Percentiles rank a stretch among this genome's conserved stretches.
Evolutionary conservation across 2,888 invertebrate genomes (phyloP).

Genomic region (Heliconius ismenius): DNA sequence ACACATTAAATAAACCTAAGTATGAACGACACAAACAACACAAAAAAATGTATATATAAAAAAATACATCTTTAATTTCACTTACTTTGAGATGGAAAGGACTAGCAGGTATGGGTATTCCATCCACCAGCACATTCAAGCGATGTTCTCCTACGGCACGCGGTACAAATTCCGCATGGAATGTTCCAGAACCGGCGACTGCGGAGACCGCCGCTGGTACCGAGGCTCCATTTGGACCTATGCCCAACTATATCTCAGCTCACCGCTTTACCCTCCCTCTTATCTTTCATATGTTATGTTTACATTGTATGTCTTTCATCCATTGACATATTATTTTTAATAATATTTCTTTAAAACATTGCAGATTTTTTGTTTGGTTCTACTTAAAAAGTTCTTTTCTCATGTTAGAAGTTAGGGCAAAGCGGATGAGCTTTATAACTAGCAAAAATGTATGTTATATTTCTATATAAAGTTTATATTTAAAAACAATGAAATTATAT

Average conservation of each 20-base stretch:
- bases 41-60: not conserved
- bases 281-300: not conserved
- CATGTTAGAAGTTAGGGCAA: slow-evolving; percentile 79
- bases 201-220: slow-evolving; percentile 94
- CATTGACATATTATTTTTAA: not conserved
- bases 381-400: slow-evolving; percentile 22
- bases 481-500: slow-evolving; percentile 26
- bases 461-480: slow-evolving; percentile 31
- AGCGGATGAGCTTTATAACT: slow-evolving; percentile 73
- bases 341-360: not conserved
- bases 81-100: slow-evolving; percentile 94
- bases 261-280: slow-evolving; percentile 67
- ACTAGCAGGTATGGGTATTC: slow-evolving; percentile 92
- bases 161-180: slow-evolving; percentile 95
- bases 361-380: slow-evolving; percentile 3
- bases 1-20: not conserved
- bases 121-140: slow-evolving; percentile 92
- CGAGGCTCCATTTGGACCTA: slow-evolving; percentile 95
- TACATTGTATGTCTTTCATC: not conserved
- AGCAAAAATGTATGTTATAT: slow-evolving; percentile 43
- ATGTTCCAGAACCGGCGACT: slow-evolving; percentile 90
- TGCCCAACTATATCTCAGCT: slow-evolving; percentile 66
- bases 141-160: slow-evolving; percentile 95
- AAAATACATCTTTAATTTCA: not conserved
- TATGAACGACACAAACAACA: not conserved